Base-by-base conservation (phyloP, 92 coral and sea anemone genomes). In the Parazoanthus darwini region DNA sequence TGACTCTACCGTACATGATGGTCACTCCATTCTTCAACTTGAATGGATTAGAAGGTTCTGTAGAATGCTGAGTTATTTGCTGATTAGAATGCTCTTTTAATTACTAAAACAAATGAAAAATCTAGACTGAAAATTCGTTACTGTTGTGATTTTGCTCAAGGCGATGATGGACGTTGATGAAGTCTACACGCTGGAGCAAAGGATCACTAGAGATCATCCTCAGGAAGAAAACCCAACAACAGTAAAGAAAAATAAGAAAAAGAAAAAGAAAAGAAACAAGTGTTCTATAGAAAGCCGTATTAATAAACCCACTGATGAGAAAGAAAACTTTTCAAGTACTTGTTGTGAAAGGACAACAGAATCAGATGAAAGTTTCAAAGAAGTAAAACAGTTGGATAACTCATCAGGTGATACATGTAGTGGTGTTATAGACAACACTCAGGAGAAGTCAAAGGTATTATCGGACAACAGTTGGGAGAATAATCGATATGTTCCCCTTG, bases 101-200 rank as follows among this genome's bases (percentile, higher is more conserved):
- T 0, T 63, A 6, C 26, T 63, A 3, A 63, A 58, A 63, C 70
- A 3, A 0, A 1, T 63, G 7, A 63, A 8, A 63, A 23, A 26
- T 63, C 70, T 20, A 54, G 70, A 79, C n/a, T 78, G n/a, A 56
- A 11, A 38, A 8, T 22, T 63, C 58, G 26, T 33, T 54, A 48
- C 9, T 50, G 42, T 65, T 43, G 81, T 65, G 56, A 23, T 46
- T 39, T 86, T 81, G 59, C 88, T 72, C 13, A 29, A 97, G 99
- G 99, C 99, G 25, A 90, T 97, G 78, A 95, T 94, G 91, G 99
- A 97, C 77, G 99, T 97, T 14, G 99, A 97, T 89, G 99, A 97
- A 87, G 94, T 97, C 37, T 97, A 95, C 91, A 93, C 99, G 8
- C 78, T 95, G 48, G 99, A 97, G 85, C 94, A 95, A 56, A 85